Evolutionary conservation across 2,888 invertebrate species (phyloP), one percentile per base, ranked within the genome.

Genomic region (Cetonia aurata): DNA sequence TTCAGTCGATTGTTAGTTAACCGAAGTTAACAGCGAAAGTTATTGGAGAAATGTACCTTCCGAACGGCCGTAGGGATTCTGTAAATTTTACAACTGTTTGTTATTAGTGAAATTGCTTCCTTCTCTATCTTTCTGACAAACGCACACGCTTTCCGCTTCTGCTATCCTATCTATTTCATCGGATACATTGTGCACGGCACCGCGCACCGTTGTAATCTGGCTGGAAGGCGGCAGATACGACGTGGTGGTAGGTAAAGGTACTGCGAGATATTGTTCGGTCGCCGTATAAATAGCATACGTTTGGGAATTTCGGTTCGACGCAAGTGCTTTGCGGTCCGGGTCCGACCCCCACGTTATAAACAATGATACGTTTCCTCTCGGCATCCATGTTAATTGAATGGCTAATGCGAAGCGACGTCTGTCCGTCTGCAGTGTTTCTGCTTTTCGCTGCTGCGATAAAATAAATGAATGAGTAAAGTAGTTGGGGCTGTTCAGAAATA

Each of bases 261-360:
- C 37, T 37, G 6, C 37, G 52, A 25, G 19, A 62, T 50, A 65
- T 37, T 41, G 62, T 65, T 52, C 41, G 62, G n/a, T 17, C 41
- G 19, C 41, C 62, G 62, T 69, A 69, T 69, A 69, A 69, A 60
- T 62, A 52, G 60, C 55, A 46, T 53, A 69, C 69, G 62, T 69
- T 69, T 53, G 62, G 69, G 69, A 69, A 69, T 69, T 69, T 62
- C 62, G 69, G 69, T 69, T 69, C 41, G 55, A 69, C 69, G 44
- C 69, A 69, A 69, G 69, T 44, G 60, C 69, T 60, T 69, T 62
- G 69, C 62, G 69, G 69, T 69, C 37, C 44, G 17, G 44, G 46
- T 42, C 60, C 42, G 69, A 19, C 44, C 37, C 37, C 50, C 48
- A n/a, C 17, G 60, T 55, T 62, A 69, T 69, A 69, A 69, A 69